phyloP scores from a whole-genome alignment of 2,797 vertebrate species.

The Babyrousa celebensis region DNA sequence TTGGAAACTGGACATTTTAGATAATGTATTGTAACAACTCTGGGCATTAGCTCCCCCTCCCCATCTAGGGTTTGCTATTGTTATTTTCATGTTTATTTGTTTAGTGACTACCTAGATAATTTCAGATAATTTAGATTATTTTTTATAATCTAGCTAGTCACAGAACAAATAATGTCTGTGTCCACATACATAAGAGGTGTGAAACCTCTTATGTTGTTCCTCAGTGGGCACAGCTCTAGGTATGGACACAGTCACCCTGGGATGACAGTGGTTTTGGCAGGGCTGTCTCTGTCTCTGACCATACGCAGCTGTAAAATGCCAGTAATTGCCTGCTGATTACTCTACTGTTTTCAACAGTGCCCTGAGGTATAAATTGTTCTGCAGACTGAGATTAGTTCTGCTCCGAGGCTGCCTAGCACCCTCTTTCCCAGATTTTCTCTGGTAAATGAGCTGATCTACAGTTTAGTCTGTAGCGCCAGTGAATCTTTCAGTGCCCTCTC shows the following conservation, averaged over 20 bases:
- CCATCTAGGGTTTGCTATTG: background rate
- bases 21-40: conserved; percentile 14
- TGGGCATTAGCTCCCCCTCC: background rate
- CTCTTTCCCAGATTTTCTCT: conserved; percentile 13
- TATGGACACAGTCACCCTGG: background rate
- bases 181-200: background rate
- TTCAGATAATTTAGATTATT: conserved; percentile 36
- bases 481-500: background rate
- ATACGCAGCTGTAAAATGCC: background rate
- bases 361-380: conserved; percentile 47
- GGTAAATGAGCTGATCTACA: background rate
- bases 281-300: background rate
- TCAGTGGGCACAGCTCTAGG: background rate
- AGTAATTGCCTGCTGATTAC: conserved; percentile 57
- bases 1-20: conserved; percentile 50
- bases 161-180: conserved; percentile 30
- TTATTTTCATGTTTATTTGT: conserved; percentile 20
- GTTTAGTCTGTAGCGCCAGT: background rate
- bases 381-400: background rate
- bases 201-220: background rate
- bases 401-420: background rate
- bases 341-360: conserved; percentile 29
- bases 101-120: conserved; percentile 55
- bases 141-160: background rate
- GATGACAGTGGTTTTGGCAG: background rate